Evolutionary conservation across 2,888 invertebrate genomes (phyloP).

Genomic region (Tribolium freemani): DNA sequence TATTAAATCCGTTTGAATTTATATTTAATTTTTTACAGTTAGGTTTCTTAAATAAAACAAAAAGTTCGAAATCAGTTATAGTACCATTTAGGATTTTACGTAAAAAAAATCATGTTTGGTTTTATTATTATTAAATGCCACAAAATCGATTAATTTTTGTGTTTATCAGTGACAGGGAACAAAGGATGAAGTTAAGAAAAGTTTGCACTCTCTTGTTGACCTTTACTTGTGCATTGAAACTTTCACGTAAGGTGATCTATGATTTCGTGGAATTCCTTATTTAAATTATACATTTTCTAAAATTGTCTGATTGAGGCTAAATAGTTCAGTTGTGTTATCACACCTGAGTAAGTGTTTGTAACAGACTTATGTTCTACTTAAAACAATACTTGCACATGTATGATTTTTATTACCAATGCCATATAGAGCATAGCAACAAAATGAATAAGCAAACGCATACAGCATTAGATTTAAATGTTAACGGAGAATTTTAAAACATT

Average conservation of each 20-base stretch:
- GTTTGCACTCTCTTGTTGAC: neutral
- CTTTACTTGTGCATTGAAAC: neutral
- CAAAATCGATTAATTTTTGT: too few relatives aligned
- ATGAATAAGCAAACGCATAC: neutral
- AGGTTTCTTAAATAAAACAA: neutral
- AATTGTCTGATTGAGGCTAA: neutral
- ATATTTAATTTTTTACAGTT: neutral
- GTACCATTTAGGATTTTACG: too few relatives aligned
- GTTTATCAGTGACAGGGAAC: neutral
- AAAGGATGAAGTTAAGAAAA: neutral
- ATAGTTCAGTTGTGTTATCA: neutral
- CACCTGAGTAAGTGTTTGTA: neutral
- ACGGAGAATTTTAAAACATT: too few relatives aligned
- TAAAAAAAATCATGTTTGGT: too few relatives aligned
- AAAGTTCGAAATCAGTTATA: too few relatives aligned
- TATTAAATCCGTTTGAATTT: conserved; percentile 7
- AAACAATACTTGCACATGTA: neutral
- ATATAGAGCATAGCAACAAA: conserved; percentile 8
- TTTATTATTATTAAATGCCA: too few relatives aligned
- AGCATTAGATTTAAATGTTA: neutral
- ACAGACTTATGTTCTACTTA: neutral
- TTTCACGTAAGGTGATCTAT: neutral
- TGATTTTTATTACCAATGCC: neutral
- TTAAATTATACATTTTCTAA: neutral
- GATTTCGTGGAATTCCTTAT: neutral